Evolutionary conservation across 2,888 invertebrate genomes (phyloP).

Genomic region (Amphipyra tragopoginis): DNA sequence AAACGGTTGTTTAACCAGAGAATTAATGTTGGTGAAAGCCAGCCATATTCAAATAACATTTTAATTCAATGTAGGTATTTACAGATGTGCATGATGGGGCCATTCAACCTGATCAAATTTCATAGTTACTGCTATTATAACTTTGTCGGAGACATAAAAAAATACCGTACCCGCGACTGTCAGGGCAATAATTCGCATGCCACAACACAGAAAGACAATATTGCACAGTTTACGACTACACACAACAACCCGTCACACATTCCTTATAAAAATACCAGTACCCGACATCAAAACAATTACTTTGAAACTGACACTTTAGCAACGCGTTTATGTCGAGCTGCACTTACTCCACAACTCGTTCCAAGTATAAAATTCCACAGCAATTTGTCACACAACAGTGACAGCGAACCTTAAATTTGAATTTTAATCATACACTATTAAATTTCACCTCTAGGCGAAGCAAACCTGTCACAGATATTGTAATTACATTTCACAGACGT

Average conservation of each 20-base stretch:
- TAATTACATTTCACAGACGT: conserved; percentile 64
- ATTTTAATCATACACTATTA: conserved; percentile 67
- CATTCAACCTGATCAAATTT: too few relatives aligned
- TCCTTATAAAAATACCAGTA: conserved; percentile 50
- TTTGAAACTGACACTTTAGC: conserved; percentile 47
- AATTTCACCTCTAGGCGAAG: conserved; percentile 66
- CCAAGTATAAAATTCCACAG: conserved; percentile 55
- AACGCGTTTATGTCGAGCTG: conserved; percentile 32
- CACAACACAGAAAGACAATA: conserved; percentile 43
- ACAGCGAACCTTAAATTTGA: conserved; percentile 59
- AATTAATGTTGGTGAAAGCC: too few relatives aligned
- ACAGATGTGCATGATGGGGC: too few relatives aligned
- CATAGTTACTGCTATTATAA: background rate
- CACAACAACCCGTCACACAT: conserved; percentile 35
- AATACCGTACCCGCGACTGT: background rate
- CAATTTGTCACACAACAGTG: conserved; percentile 63
- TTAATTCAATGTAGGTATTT: too few relatives aligned
- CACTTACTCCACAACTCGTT: conserved; percentile 43
- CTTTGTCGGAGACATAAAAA: background rate
- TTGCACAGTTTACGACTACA: conserved; percentile 41
- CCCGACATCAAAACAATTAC: conserved; percentile 50
- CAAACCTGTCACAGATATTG: conserved; percentile 71
- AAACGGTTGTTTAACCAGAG: too few relatives aligned
- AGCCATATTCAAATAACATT: too few relatives aligned
- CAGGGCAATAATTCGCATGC: conserved; percentile 26